Base-by-base conservation (phyloP, 2,113 vertebrate genomes). In the Mola mola region DNA sequence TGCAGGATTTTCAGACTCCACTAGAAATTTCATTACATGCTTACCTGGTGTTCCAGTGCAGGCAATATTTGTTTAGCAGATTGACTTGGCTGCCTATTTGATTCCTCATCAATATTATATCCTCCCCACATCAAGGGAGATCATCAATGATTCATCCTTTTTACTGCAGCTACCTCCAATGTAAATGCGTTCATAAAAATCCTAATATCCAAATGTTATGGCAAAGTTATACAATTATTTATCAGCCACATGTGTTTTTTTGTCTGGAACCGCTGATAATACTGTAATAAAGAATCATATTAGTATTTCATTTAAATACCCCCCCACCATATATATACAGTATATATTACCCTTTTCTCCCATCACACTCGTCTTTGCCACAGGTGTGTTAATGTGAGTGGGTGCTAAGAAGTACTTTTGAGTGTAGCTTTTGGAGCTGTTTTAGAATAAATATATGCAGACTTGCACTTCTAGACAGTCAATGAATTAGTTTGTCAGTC, bases 1-100 rank as follows among this genome's bases (percentile, higher is more conserved):
- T 78, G 78, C 78, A 47, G 72, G 64, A 58, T 83, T 84, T 84
- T 60, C 47, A 73, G 75, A 75, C 73, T 64, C 48, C 59, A 75
- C 67, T 69, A 59, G 83, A 89, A 85, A 85, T 90, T 81, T 87
- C 82, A 91, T 90, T 88, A 87, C 81, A 86, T 85, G 79, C 82
- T 87, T 80, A 87, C 79, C 72, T 88, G 85, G 77, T 84, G 78
- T 88, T 84, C 75, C 72, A 85, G 75, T 63, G 65, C 55, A 64
- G 62, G 68, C 79, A 81, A 80, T 88, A 70, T 83, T 83, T 85
- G 80, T 80, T 34, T 78, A 83, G 79, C 59, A 71, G 79, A 82
- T 88, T 81, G 78, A 88, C 69, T 85, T 78, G 75, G 62, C 73
- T 68, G 64, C 50, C 68, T 75, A 38, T 81, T 78, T 80, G 79